Base-by-base conservation (phyloP, 2,888 invertebrate genomes). In the Girardia tigrina region DNA sequence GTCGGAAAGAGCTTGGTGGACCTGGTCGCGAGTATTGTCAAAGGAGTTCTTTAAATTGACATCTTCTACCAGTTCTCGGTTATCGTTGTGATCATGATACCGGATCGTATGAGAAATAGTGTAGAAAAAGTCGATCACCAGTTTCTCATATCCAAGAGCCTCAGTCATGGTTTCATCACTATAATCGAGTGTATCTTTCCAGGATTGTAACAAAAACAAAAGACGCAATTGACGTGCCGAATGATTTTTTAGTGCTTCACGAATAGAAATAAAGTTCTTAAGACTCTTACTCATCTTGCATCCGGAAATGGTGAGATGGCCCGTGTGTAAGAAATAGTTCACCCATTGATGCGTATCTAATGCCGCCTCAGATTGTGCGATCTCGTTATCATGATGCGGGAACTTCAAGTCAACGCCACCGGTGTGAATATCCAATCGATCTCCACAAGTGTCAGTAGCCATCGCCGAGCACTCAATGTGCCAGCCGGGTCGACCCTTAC, bases 281-380 rank as follows among this genome's bases (percentile, higher is more conserved):
- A 98, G 86, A 0, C 94, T 94, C 84, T 98, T 98, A 0, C 97
- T 97, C 98, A 99, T 98, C 86, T 98, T 98, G 86, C 95, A 95
- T 8, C 97, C 97, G 0, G 92, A 89, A 79, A 98, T 99, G 0
- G 94, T 94, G 29, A 98, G 87, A 85, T 98, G 97, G 0, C 98
- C 98, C 0, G 95, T 92, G 86, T 98, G 98, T 0, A 99, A 87
- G 83, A 98, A 99, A 84, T 97, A 98, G 80, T 91, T 90, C 8
- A 97, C 94, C 98, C 98, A 98, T 81, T 91, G 88, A n/a, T n/a
- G n/a, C 6, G 20, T 20, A 42, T 77, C 28, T 4, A 28, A 27
- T 26, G 42, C 75, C 79, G 89, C 90, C 87, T 97, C 95, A 77
- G 94, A 90, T 84, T 97, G 97, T 0, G 97, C 97, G 73, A 97